These are phyloP conservation scores for Chlorodrepanis virens DNA, from an alignment of 2,113 vertebrate species.

Conservation along the genomic window DNA sequence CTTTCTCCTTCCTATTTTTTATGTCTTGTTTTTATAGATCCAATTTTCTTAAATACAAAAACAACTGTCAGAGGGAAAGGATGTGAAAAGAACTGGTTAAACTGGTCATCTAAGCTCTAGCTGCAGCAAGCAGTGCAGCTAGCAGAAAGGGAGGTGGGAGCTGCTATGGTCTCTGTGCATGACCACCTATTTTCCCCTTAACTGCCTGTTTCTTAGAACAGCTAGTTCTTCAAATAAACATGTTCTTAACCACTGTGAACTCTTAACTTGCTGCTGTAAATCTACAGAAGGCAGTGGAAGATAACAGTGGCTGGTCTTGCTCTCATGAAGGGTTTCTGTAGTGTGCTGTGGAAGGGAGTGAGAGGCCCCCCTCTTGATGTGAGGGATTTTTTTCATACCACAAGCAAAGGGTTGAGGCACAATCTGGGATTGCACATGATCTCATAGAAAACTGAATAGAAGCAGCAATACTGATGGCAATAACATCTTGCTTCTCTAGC, in stretches of 20 bases:
- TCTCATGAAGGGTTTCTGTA: neutral
- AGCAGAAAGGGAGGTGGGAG: neutral
- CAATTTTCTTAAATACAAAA: neutral
- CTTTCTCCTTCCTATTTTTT: neutral
- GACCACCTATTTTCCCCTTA: neutral
- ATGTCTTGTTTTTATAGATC: neutral
- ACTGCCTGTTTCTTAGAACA: neutral
- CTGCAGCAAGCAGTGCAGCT: neutral
- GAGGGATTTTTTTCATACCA: neutral
- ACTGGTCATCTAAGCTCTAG: neutral
- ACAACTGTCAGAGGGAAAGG: neutral
- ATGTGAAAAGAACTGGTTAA: neutral
- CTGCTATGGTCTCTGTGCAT: neutral
- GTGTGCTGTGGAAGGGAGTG: neutral
- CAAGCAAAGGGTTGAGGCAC: neutral
- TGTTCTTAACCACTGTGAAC: neutral
- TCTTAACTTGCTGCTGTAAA: neutral
- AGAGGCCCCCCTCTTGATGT: rapidly evolving
- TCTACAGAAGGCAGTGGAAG: neutral
- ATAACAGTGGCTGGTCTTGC: neutral
- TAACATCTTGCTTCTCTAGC: neutral
- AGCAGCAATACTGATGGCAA: neutral
- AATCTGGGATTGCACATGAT: neutral
- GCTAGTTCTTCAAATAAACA: neutral
- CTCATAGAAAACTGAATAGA: neutral